A percentile compares a stretch with the other conserved stretches of the same genome.
Evolutionary conservation across 2,797 vertebrate species (phyloP).

Genomic region (Scomberomorus guttatus): DNA sequence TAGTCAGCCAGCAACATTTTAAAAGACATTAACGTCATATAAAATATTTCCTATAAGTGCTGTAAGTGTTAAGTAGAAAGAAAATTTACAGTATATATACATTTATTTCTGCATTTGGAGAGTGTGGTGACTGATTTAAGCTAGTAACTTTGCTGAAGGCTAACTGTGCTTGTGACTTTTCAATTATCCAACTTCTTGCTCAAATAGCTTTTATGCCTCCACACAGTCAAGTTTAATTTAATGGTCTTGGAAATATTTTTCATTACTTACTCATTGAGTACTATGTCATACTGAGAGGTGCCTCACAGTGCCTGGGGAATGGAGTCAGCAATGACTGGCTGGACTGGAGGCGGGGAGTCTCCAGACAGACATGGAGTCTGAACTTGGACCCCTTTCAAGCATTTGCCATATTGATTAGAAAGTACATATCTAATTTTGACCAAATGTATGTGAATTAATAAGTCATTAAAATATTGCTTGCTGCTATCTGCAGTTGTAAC

Average conservation of each 20-base stretch:
- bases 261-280: constrained; percentile 35
- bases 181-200: constrained; percentile 28
- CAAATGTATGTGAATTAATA: constrained; percentile 15
- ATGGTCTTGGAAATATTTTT: constrained; percentile 46
- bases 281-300: constrained; percentile 50
- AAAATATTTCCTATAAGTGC: not conserved
- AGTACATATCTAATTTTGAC: constrained; percentile 15
- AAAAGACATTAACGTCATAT: not conserved
- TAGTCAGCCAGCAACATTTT: not conserved
- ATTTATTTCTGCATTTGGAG: constrained; percentile 1
- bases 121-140: constrained; percentile 13
- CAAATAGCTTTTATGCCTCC: constrained; percentile 29
- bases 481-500: constrained; percentile 10
- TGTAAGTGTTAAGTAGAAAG: not conserved
- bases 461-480: constrained; percentile 14
- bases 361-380: constrained; percentile 59
- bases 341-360: constrained; percentile 46
- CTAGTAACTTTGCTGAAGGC: constrained; percentile 4
- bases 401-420: constrained; percentile 49
- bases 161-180: constrained; percentile 39
- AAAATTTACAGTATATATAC: not conserved
- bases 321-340: constrained; percentile 48
- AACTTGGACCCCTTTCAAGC: constrained; percentile 54
- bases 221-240: constrained; percentile 46
- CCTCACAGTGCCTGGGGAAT: constrained; percentile 46